Evolutionary conservation across 2,797 vertebrate species (phyloP).

Genomic region (Nannoperca obscura): DNA sequence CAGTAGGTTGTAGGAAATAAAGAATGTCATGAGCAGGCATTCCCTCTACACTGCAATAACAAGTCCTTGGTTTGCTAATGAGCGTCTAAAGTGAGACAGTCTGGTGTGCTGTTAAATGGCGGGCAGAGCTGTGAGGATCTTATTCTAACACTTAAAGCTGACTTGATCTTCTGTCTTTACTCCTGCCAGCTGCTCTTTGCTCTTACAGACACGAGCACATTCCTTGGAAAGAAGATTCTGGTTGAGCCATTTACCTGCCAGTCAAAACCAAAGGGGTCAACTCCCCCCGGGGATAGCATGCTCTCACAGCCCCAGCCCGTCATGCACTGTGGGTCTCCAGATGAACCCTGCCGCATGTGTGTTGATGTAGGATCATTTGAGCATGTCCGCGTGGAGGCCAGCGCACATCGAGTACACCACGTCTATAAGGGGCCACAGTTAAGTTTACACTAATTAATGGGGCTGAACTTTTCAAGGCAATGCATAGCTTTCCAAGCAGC

Average conservation of each 20-base stretch:
- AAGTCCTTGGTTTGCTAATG: slow-evolving; percentile 74
- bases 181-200: slow-evolving; percentile 87
- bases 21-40: slow-evolving; percentile 49
- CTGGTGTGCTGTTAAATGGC: slow-evolving; percentile 83
- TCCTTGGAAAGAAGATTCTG: slow-evolving; percentile 84
- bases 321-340: slow-evolving; percentile 65
- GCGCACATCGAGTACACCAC: slow-evolving; percentile 32
- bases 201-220: slow-evolving; percentile 88
- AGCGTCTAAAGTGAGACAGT: slow-evolving; percentile 71
- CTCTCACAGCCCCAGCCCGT: slow-evolving; percentile 67
- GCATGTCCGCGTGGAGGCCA: slow-evolving; percentile 67
- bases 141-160: slow-evolving; percentile 85
- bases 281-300: slow-evolving; percentile 58
- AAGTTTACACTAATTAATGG: slow-evolving; percentile 85
- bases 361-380: slow-evolving; percentile 84
- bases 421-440: slow-evolving; percentile 75
- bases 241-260: slow-evolving; percentile 80
- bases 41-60: slow-evolving; percentile 62
- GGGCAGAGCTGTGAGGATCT: slow-evolving; percentile 80
- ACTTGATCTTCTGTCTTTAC: slow-evolving; percentile 83
- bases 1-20: slow-evolving; percentile 50
- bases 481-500: slow-evolving; percentile 81
- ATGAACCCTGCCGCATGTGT: slow-evolving; percentile 69
- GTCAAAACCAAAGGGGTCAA: slow-evolving; percentile 80
- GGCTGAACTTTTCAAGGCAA: slow-evolving; percentile 85